Conservation (phyloP, 2,797 vertebrate genomes). For the Enteromius viviparus region DNA sequence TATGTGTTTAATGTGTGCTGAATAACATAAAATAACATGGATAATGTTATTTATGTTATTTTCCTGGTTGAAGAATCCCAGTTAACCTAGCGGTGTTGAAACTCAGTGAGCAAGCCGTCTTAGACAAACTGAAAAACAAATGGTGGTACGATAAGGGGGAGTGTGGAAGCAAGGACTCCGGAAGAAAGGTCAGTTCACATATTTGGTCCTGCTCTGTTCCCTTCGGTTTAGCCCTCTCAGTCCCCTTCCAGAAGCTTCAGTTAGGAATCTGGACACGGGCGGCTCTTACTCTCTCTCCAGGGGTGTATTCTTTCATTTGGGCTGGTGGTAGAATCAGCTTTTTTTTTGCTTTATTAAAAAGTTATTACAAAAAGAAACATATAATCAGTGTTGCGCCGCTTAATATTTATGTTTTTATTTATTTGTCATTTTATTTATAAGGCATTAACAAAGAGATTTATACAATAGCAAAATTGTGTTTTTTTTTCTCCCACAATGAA, state of each 20-base stretch:
- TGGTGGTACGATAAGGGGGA: conserved; percentile 99
- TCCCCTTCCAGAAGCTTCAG: conserved; percentile 59
- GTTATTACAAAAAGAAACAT: not conserved
- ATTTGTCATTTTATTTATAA: not conserved
- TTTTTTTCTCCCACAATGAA: not conserved
- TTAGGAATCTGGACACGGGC: conserved; percentile 60
- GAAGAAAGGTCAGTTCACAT: conserved; percentile 97
- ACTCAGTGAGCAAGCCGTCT: conserved; percentile 99
- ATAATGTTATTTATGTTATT: conserved; percentile 99
- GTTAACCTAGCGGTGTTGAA: conserved; percentile 99
- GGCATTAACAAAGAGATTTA: not conserved
- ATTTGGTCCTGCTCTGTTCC: conserved; percentile 66
- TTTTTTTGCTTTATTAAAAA: not conserved
- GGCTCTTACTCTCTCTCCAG: conserved; percentile 57
- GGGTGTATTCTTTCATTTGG: conserved; percentile 34
- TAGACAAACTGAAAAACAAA: conserved; percentile 99
- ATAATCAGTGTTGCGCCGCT: not conserved
- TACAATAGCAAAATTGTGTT: not conserved
- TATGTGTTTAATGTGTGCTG: conserved; percentile 62
- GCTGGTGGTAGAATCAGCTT: not conserved
- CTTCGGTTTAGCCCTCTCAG: conserved; percentile 73
- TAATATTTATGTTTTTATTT: not conserved
- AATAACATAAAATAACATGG: conserved; percentile 99
- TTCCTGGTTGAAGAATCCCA: conserved; percentile 97
- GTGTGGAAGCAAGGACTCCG: conserved; percentile 98